Percentiles rank a stretch among this genome's conserved stretches.
These are phyloP conservation scores for Romanogobio albipinnatus DNA, from an alignment of 2,113 vertebrate genomes.

Conservation along the genomic window DNA sequence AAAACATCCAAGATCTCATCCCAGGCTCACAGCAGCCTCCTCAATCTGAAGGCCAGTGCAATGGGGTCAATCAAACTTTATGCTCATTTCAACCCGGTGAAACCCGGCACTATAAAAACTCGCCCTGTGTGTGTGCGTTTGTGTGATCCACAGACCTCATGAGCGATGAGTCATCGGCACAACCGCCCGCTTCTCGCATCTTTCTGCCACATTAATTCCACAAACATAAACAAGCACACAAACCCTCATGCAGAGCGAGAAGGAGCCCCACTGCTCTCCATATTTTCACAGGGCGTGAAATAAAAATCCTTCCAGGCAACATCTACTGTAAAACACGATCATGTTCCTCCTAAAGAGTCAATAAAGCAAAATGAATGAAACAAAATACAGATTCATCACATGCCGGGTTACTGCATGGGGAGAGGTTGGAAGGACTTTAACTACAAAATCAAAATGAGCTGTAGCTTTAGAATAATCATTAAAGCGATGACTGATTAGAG, in stretches of 20 bases:
- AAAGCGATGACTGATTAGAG: not conserved
- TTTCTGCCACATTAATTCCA: constrained; percentile 53
- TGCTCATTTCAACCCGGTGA: not conserved
- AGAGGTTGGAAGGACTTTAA: not conserved
- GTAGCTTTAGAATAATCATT: constrained; percentile 3
- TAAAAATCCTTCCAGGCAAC: constrained; percentile 37
- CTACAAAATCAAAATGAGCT: not conserved
- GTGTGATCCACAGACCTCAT: constrained; percentile 44
- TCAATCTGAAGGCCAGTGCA: not conserved
- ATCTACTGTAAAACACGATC: constrained; percentile 33
- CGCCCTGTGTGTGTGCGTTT: constrained; percentile 25
- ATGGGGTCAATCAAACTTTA: constrained; percentile 32
- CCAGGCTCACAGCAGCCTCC: not conserved
- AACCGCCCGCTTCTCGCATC: constrained; percentile 33
- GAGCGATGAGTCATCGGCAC: constrained; percentile 47
- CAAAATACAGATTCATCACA: not conserved
- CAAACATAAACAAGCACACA: constrained; percentile 45
- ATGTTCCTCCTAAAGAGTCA: constrained; percentile 34
- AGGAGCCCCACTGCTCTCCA: constrained; percentile 33
- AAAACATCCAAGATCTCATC: not conserved
- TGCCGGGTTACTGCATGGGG: not conserved
- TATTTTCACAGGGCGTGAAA: constrained; percentile 25
- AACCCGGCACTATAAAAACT: constrained; percentile 26
- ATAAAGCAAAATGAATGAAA: constrained; percentile 7
- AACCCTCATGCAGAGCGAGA: constrained; percentile 5